Evolutionary conservation across 2,113 vertebrate genomes (phyloP).

Genomic region (Oncorhynchus masou): DNA sequence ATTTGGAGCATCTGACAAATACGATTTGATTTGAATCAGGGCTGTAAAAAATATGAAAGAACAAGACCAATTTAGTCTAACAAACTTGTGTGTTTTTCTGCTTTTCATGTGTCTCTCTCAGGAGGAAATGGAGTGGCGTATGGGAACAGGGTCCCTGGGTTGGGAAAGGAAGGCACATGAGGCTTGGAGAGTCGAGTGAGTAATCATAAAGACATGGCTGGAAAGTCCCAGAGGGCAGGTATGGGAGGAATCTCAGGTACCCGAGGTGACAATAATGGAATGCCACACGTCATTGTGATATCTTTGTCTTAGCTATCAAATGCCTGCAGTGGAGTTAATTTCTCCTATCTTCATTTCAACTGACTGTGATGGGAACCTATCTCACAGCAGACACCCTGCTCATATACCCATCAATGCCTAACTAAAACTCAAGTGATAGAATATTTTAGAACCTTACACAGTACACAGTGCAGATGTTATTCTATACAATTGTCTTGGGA

Average conservation of each 20-base stretch:
- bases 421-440: not conserved
- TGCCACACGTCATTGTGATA: constrained; percentile 11
- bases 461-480: not conserved
- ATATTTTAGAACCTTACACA: not conserved
- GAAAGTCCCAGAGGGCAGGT: constrained; percentile 36
- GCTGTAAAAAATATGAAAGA: too few relatives aligned
- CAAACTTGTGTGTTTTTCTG: too few relatives aligned
- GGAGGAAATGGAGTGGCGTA: not conserved
- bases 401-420: too few relatives aligned
- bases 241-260: constrained; percentile 39
- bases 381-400: not conserved
- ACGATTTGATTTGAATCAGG: too few relatives aligned
- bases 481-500: not conserved
- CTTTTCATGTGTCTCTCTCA: not conserved
- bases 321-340: too few relatives aligned
- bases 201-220: constrained; percentile 11
- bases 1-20: too few relatives aligned
- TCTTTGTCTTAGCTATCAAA: constrained; percentile 12
- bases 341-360: not conserved
- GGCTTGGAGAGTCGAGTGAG: constrained; percentile 4
- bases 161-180: not conserved
- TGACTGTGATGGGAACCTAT: not conserved
- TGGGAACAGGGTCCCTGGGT: not conserved
- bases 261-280: constrained; percentile 26
- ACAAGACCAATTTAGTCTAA: too few relatives aligned